Percentiles rank a stretch among this genome's conserved stretches.
Conservation (phyloP, 2,113 vertebrate species). For the Tiliqua scincoides region DNA sequence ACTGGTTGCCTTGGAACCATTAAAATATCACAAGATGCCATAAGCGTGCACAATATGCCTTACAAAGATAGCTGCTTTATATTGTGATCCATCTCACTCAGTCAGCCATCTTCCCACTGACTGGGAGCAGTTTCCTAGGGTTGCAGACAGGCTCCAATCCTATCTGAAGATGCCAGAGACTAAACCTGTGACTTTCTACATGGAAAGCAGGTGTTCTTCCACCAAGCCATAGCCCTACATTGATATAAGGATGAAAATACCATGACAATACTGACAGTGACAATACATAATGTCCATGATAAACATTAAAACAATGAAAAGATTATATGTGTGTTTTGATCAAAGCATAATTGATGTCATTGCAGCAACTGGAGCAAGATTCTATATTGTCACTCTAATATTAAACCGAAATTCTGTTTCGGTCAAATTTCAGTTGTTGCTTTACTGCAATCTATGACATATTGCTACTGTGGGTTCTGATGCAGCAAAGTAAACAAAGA, state of each 20-base stretch:
- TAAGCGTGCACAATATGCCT: not conserved
- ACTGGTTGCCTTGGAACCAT: not conserved
- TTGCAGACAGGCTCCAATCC: no score
- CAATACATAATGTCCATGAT: not conserved
- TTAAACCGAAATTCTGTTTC: not conserved
- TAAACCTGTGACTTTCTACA: no score
- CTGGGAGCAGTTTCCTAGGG: no score
- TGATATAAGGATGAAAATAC: not conserved
- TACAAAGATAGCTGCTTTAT: no score
- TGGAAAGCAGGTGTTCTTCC: no score
- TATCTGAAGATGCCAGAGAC: no score
- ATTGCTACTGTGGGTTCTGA: not conserved
- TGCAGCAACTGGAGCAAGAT: not conserved
- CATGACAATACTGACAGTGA: not conserved
- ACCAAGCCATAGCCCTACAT: not conserved
- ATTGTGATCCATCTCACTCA: no score
- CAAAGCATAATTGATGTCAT: not conserved
- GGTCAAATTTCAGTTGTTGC: not conserved
- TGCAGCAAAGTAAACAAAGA: not conserved
- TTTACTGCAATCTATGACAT: not conserved
- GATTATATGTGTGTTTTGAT: not conserved
- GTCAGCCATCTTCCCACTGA: no score
- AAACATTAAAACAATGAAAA: slow-evolving; percentile 3
- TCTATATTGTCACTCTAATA: not conserved
- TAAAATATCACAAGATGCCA: not conserved